Base-by-base conservation (phyloP, 2,888 invertebrate species). In the Seira musarum region DNA sequence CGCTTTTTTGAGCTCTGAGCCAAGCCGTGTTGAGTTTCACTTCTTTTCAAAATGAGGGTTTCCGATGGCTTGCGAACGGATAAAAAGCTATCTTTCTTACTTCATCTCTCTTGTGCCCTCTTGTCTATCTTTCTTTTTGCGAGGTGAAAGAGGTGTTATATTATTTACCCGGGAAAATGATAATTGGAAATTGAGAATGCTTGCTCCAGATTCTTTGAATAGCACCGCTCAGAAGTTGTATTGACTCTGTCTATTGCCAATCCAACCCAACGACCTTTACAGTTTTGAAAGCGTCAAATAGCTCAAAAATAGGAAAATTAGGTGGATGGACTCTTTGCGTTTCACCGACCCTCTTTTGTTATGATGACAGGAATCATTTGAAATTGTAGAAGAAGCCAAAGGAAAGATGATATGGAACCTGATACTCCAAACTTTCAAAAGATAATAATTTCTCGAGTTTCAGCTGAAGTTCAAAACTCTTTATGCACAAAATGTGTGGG, bases 161-260 rank as follows among this genome's bases (percentile, higher is more conserved):
- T 60, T 60, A 19, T 60, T 60, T 60, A 60, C 21, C 6, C 22
- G 49, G 75, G 49, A 77, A 65, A 70, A 65, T 63, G 64, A 57
- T 70, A 70, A 57, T 65, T 65, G 77, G 77, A 77, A 77, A 64
- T 77, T 65, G 64, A 60, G n/a, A 60, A 60, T 77, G 66, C 66
- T 70, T 65, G 57, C 66, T 22, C 53, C 63, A 68, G 57, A 68
- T 13, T 68, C 61, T 63, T 65, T 40, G 46, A 73, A 71, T n/a
- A 49, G 49, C 49, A 8, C 15, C 17, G 15, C 15, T 49, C 30
- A 30, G 8, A 30, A 2, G 30, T 2, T 30, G 8, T 64, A 75
- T 72, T 49, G 60, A 71, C 73, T 53, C 63, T 72, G 61, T 66
- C 67, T 68, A 49, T 21, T 65, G n/a, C 53, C 61, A 13, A 22